phyloP scores from a whole-genome alignment of 2,888 invertebrate species.

The Lochmaea capreae region DNA sequence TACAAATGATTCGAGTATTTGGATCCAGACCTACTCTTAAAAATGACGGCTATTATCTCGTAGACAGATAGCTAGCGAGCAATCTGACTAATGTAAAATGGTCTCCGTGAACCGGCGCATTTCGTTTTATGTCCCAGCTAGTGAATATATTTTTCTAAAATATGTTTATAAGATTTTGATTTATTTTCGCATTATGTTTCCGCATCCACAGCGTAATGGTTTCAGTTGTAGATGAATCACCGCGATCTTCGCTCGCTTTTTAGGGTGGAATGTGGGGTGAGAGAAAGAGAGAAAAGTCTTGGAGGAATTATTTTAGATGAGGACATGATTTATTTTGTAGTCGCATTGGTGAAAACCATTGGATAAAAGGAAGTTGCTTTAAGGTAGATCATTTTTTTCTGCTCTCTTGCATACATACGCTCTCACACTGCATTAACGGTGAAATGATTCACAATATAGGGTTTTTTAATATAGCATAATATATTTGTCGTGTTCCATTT shows the following conservation, averaged over 20 bases:
- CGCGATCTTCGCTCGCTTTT: conserved; percentile 46
- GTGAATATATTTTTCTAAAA: conserved; percentile 57
- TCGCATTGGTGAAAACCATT: conserved; percentile 17
- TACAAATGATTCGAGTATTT: conserved; percentile 62
- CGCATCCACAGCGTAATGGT: conserved; percentile 50
- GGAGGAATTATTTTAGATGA: conserved; percentile 44
- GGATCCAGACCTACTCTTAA: conserved; percentile 60
- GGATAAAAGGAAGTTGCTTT: conserved; percentile 16
- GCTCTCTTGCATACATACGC: background rate
- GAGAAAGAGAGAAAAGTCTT: conserved; percentile 19
- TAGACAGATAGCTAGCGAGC: conserved; percentile 62
- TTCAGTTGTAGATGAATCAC: conserved; percentile 53
- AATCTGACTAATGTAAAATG: conserved; percentile 64
- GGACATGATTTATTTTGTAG: conserved; percentile 41
- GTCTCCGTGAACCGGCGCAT: conserved; percentile 38
- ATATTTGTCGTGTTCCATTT: background rate
- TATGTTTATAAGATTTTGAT: conserved; percentile 61
- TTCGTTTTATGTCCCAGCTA: conserved; percentile 43
- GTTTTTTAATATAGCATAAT: background rate
- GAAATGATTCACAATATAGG: background rate
- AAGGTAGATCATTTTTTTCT: conserved; percentile 12
- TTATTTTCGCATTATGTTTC: conserved; percentile 58
- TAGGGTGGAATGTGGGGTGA: conserved; percentile 31
- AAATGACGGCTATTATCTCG: conserved; percentile 64
- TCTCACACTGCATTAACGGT: background rate